Evolutionary conservation across 2,888 invertebrate species (phyloP).

Genomic region (Paralinhomoeus sp.): DNA sequence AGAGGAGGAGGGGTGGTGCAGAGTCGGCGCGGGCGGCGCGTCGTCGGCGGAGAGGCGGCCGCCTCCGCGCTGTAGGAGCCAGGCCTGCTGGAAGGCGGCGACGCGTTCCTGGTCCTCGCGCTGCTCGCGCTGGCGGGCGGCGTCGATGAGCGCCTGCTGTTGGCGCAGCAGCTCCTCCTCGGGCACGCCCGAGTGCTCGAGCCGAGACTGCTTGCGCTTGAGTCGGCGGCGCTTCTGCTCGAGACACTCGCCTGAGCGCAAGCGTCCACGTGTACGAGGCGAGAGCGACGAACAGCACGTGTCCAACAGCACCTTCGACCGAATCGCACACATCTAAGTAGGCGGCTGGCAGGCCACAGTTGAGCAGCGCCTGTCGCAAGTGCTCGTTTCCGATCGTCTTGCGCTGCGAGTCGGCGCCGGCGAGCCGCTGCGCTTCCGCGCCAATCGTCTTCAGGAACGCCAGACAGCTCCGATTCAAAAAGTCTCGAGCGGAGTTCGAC

Average conservation of each 20-base stretch:
- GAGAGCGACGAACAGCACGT: too few species aligned
- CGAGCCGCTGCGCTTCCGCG: constrained; percentile 20
- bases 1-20: too few species aligned
- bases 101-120: too few species aligned
- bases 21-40: too few species aligned
- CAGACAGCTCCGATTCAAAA: constrained; percentile 20
- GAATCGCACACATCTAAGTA: constrained; percentile 50
- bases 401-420: constrained; percentile 17
- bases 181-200: constrained; percentile 93
- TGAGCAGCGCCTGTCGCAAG: constrained; percentile 40
- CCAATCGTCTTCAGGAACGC: constrained; percentile 17
- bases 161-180: constrained; percentile 85
- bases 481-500: constrained; percentile 21
- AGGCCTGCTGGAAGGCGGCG: too few species aligned
- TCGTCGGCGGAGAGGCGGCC: too few species aligned
- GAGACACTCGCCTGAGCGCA: constrained; percentile 78
- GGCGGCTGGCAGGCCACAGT: constrained; percentile 60
- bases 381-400: constrained; percentile 18
- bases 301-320: too few species aligned
- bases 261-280: too few species aligned
- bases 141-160: constrained; percentile 90
- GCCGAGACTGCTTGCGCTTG: constrained; percentile 61
- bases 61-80: too few species aligned
- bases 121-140: constrained; percentile 34
- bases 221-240: constrained; percentile 67